Base-by-base conservation (phyloP, 2,888 invertebrate genomes). In the Microctonus aethiopoides region DNA sequence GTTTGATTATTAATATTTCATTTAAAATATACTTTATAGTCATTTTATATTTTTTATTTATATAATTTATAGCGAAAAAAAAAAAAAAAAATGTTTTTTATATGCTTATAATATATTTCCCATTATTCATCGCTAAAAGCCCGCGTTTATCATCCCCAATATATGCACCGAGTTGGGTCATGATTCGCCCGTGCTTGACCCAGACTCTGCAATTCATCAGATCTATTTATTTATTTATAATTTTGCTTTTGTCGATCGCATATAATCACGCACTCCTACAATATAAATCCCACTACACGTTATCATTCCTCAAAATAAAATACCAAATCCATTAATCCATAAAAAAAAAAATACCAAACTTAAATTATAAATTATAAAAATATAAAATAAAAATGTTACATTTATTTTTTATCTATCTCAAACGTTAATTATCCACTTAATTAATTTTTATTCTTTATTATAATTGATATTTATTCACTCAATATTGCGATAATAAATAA, bases 131-230 rank as follows among this genome's bases (percentile, higher is more conserved):
- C 34, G 41, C 26, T 3, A n/a, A 29, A 62, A 46, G 46, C 13
- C 16, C 10, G 62, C 24, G 16, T 46, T 62, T 7, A 22, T 41
- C 20, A 34, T 24, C 13, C 20, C n/a, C 20, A 7, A 22, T 52
- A 63, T 63, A 51, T 29, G 54, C 26, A 39, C 36, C 20, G 41
- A 67, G 70, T 70, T 73, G 66, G 70, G 68, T 72, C 72, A 70
- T 70, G 62, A 66, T 70, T 66, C 59, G 67, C 72, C 62, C 72
- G 72, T 74, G 74, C 68, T 68, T 74, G 74, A 72, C 74, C 72
- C 59, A 74, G 72, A 70, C 66, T 70, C 70, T 24, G n/a, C 46
- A 57, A 13, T 56, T 66, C 61, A 54, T 62, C 62, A 26, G 22
- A 29, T 39, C 56, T 26, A 39, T 41, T 26, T 52, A 56, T 26